Evolutionary conservation across 2,113 vertebrate genomes (phyloP).

Genomic region (Hemichromis elongatus): DNA sequence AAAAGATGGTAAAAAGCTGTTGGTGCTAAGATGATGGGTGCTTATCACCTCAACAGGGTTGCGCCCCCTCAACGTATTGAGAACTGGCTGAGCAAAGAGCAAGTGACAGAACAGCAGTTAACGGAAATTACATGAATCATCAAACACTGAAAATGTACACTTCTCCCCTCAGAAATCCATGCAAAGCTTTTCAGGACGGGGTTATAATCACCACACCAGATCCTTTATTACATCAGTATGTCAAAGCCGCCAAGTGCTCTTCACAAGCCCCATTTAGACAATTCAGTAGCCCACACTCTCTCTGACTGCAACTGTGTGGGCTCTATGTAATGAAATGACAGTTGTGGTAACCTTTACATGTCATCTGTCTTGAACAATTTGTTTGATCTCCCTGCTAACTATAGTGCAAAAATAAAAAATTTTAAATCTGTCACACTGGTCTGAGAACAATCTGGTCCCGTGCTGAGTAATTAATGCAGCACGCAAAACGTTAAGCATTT

Average conservation of each 20-base stretch:
- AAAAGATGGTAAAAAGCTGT: not conserved
- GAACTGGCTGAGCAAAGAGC: not conserved
- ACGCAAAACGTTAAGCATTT: not conserved
- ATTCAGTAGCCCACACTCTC: not conserved
- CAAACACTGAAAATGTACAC: constrained; percentile 5
- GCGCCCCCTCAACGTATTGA: not conserved
- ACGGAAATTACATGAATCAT: constrained; percentile 41
- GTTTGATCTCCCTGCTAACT: not conserved
- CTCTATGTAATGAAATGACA: not conserved
- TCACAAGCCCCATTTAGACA: not conserved
- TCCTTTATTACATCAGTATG: constrained; percentile 13
- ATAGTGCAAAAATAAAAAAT: not conserved
- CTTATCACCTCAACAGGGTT: constrained; percentile 4
- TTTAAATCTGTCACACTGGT: not conserved
- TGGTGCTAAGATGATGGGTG: constrained; percentile 4
- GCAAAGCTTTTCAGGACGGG: not conserved
- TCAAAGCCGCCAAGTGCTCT: constrained; percentile 24
- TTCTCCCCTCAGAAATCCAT: constrained; percentile 24
- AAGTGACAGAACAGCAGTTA: constrained; percentile 4
- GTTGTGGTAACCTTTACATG: not conserved
- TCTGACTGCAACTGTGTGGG: not conserved
- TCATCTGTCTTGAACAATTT: not conserved
- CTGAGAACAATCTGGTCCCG: not conserved
- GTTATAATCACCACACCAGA: constrained; percentile 7
- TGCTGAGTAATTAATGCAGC: not conserved